These are phyloP conservation scores for Mesorhabditis sp. DNA, from an alignment of 2,888 invertebrate species.

Conservation along the genomic window DNA sequence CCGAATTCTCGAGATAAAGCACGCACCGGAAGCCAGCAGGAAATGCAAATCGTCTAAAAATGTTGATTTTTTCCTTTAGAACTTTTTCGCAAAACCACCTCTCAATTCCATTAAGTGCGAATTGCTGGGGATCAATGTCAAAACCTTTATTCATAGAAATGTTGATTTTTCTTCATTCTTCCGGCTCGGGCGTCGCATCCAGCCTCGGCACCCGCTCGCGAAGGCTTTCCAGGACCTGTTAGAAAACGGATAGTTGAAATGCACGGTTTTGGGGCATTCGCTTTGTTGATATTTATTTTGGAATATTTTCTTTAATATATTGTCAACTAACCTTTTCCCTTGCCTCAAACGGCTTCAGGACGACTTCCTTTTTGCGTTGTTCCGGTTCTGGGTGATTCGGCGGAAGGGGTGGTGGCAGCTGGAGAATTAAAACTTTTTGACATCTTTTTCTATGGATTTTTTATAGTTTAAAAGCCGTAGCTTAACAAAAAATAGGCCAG, in stretches of 20 bases:
- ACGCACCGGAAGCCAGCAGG: too few relatives aligned
- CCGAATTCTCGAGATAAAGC: too few relatives aligned
- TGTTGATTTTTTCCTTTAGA: neutral
- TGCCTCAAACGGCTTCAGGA: neutral
- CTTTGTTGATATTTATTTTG: neutral
- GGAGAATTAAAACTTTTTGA: neutral
- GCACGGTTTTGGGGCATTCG: neutral
- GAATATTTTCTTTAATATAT: neutral
- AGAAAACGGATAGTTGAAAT: neutral
- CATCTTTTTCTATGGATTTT: neutral
- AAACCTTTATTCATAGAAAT: neutral
- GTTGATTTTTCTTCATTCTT: neutral
- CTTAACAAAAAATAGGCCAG: neutral
- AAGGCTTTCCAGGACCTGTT: neutral
- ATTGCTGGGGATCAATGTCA: neutral
- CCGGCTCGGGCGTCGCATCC: neutral
- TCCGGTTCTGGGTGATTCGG: too few relatives aligned
- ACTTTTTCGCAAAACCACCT: neutral
- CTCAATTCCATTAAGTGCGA: neutral
- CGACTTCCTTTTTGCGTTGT: neutral
- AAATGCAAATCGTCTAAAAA: neutral
- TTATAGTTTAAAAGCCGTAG: neutral
- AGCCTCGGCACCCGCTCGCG: neutral
- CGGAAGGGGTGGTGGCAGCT: neutral
- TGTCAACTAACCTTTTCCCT: conserved; percentile 2